Percentiles rank a stretch among this genome's conserved stretches.
phyloP scores from a whole-genome alignment of 1,140 invertebrate species.

The Bombus superbus region DNA sequence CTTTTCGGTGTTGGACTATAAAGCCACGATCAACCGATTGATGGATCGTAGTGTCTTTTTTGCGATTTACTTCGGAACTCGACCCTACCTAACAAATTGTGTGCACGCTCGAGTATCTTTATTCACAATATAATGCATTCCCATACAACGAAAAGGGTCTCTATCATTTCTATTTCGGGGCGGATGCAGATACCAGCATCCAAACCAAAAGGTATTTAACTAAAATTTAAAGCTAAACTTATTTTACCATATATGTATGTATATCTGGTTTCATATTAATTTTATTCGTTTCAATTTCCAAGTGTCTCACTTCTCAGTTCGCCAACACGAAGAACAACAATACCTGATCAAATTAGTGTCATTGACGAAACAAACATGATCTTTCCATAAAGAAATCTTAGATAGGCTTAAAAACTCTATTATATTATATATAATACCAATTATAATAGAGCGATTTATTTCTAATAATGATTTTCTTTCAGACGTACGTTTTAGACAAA shows the following conservation, averaged over 20 bases:
- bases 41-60: slow-evolving; percentile 61
- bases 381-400: not conserved
- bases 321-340: not conserved
- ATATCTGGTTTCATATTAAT: not conserved
- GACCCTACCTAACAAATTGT: slow-evolving; percentile 1
- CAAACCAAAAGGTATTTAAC: slow-evolving; percentile 69
- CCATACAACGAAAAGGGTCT: slow-evolving; percentile 58
- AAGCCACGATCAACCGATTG: slow-evolving; percentile 58
- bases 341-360: not conserved
- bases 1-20: slow-evolving; percentile 68
- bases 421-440: no score
- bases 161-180: slow-evolving; percentile 65
- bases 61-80: slow-evolving; percentile 36
- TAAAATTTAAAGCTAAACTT: not conserved
- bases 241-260: not conserved
- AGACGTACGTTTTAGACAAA: no score
- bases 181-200: slow-evolving; percentile 63
- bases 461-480: no score
- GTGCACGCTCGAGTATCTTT: not conserved
- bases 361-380: not conserved
- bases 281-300: not conserved
- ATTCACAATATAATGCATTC: slow-evolving; percentile 23
- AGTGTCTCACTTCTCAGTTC: not conserved
- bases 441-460: no score
- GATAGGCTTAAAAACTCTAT: not conserved